phyloP scores from a whole-genome alignment of 1,140 invertebrate genomes.

The Ostrea edulis region DNA sequence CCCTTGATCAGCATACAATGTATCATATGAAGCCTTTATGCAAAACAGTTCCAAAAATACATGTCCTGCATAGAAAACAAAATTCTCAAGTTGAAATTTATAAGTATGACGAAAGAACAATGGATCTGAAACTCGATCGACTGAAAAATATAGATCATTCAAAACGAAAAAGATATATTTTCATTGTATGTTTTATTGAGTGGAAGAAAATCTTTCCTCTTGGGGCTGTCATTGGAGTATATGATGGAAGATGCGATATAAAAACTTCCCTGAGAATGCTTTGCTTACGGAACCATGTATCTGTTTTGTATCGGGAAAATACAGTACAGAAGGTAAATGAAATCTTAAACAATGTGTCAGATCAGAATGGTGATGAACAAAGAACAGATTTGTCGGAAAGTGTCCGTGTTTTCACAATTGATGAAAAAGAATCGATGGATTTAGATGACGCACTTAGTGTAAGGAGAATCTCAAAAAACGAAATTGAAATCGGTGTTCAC shows the following conservation, averaged over 20 bases:
- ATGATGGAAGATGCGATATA: neutral
- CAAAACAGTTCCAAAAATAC: slow-evolving; percentile 72
- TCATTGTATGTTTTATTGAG: slow-evolving; percentile 38
- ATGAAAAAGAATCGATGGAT: slow-evolving; percentile 98
- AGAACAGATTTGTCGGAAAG: slow-evolving; percentile 86
- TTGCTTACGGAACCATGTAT: slow-evolving; percentile 41
- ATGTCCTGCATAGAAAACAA: slow-evolving; percentile 56
- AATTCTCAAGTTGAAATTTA: slow-evolving; percentile 59
- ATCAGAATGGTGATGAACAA: neutral
- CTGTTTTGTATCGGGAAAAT: slow-evolving; percentile 37
- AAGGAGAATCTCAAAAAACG: slow-evolving; percentile 41
- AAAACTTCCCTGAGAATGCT: slow-evolving; percentile 48
- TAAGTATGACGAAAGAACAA: slow-evolving; percentile 30
- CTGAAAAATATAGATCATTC: neutral
- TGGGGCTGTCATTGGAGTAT: slow-evolving; percentile 41
- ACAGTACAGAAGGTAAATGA: slow-evolving; percentile 36
- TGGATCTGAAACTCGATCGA: neutral
- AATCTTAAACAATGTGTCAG: neutral
- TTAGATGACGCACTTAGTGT: slow-evolving; percentile 97
- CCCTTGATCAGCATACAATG: slow-evolving; percentile 62
- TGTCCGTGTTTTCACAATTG: slow-evolving; percentile 89
- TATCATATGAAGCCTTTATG: slow-evolving; percentile 72
- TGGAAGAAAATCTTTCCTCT: slow-evolving; percentile 51
- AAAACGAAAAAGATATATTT: slow-evolving; percentile 38
- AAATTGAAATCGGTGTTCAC: slow-evolving; percentile 67